These are phyloP conservation scores for Artibeus jamaicensis DNA, from an alignment of 2,797 vertebrate species.

Conservation along the genomic window DNA sequence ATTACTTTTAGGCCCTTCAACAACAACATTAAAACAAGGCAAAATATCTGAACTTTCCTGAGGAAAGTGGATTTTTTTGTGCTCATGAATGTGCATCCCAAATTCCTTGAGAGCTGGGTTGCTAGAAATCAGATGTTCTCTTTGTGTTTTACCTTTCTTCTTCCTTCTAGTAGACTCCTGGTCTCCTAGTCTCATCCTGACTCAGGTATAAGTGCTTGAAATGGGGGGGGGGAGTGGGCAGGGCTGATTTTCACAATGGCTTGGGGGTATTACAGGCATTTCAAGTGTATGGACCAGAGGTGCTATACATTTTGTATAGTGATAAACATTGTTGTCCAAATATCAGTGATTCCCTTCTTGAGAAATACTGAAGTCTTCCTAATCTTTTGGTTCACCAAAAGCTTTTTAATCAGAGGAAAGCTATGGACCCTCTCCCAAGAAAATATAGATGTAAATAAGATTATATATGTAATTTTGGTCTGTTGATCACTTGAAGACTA, in stretches of 20 bases:
- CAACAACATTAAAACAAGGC: not conserved
- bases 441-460: not conserved
- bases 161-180: not conserved
- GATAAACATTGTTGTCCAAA: not conserved
- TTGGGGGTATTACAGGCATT: not conserved
- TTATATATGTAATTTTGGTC: not conserved
- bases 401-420: conserved; percentile 3
- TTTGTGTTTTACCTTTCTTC: not conserved
- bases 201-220: not conserved
- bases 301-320: not conserved
- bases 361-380: not conserved
- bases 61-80: not conserved
- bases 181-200: not conserved
- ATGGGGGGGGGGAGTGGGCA: not conserved
- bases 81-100: not conserved
- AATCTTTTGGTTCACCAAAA: not conserved
- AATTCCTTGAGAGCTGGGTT: not conserved
- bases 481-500: not conserved
- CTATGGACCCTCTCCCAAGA: not conserved
- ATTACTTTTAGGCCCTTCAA: not conserved
- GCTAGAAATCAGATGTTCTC: not conserved
- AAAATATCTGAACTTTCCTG: not conserved
- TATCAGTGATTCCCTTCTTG: not conserved
- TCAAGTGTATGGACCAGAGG: not conserved
- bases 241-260: not conserved